Evolutionary conservation across 2,113 vertebrate genomes (phyloP), one percentile per base, ranked within the genome.

Genomic region (Misgurnus mizolepis): DNA sequence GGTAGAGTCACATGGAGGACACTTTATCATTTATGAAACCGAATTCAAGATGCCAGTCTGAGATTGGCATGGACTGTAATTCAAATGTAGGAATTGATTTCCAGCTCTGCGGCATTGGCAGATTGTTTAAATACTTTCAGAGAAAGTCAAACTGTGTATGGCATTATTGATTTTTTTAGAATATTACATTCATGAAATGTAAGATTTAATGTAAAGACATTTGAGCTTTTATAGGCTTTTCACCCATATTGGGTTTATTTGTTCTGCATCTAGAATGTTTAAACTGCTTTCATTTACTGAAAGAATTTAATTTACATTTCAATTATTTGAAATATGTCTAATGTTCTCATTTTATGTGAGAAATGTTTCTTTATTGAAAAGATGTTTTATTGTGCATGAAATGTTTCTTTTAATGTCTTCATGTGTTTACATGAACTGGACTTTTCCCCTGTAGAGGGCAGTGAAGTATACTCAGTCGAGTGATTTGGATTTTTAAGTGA

Each of bases 51-150:
- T 80, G 60, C 50, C 67, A 73, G 14, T 72, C 68, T 72, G 43
- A 73, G 78, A 73, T 65, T 73, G 60, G 64, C 78, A 64, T 79
- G 56, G 22, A 47, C 41, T 72, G 53, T 17, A 55, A 50, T 67
- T 80, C 41, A 18, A 53, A 47, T 0, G 65, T 69, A 81, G 65
- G 64, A 76, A 68, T 68, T n/a, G 18, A 81, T 47, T 73, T 62
- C 78, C 49, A 1, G 61, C 14, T 43, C 50, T 45, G 49, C 62
- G 58, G 70, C 62, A 43, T 56, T 50, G 58, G 40, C 69, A 80
- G 62, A 10, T 47, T 39, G n/a, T 73, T 74, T 67, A 73, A 56
- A 66, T 80, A 53, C 79, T 81, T 75, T 75, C 79, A 47, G 61
- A 73, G 69, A 74, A 45, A 74, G 79, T 58, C 47, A 75, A 75